Conservation (phyloP, 2,797 vertebrate species). For the Coregonus ussuriensis region DNA sequence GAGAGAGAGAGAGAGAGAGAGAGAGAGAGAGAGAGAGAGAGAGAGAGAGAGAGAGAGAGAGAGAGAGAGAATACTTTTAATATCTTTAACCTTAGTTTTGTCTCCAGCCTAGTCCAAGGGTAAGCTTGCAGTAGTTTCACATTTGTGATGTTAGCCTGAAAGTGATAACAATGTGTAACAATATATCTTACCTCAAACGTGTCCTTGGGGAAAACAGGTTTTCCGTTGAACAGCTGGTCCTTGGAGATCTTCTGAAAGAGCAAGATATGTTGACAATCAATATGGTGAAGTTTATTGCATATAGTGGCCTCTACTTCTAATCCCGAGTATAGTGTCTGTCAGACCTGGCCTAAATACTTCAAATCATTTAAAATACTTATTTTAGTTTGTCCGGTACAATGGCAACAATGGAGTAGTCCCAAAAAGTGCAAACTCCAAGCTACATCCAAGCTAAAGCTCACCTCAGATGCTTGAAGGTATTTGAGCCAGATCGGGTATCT, state of each 20-base stretch:
- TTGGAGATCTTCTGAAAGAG: not conserved
- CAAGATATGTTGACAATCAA: not conserved
- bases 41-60: not conserved
- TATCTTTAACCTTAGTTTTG: too few species aligned
- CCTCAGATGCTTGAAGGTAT: not conserved
- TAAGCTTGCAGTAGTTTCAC: too few species aligned
- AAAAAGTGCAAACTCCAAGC: too few species aligned
- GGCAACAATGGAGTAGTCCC: not conserved
- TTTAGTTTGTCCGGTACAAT: not conserved
- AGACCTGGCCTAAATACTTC: not conserved
- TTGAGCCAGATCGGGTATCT: not conserved
- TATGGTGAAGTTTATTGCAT: too few species aligned
- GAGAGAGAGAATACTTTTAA: not conserved
- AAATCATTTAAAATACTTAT: not conserved
- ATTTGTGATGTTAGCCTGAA: not conserved
- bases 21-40: not conserved
- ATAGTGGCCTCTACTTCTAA: too few species aligned
- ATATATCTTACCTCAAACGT: not conserved
- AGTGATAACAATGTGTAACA: too few species aligned
- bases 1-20: not conserved
- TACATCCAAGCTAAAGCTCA: not conserved
- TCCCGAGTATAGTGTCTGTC: not conserved
- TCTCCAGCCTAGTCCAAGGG: too few species aligned
- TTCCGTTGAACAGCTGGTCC: not conserved
- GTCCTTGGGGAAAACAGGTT: not conserved